phyloP scores from a whole-genome alignment of 1,140 invertebrate species.

The Samia ricini region DNA sequence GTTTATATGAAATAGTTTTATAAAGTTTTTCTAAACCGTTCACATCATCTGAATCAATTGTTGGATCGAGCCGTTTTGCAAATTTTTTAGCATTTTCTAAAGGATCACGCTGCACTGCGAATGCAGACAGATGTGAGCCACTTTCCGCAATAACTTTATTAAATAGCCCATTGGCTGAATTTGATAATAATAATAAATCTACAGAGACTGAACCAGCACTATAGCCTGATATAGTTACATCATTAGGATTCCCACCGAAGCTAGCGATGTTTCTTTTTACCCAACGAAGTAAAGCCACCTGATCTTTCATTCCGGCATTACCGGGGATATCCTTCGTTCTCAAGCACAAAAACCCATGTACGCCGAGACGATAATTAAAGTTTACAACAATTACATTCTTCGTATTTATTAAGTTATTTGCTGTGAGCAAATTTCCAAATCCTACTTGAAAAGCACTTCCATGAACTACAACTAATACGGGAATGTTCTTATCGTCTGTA shows the following conservation, averaged over 20 bases:
- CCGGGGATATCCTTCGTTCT: slow-evolving; percentile 33
- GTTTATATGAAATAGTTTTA: slow-evolving; percentile 3
- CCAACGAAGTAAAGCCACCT: no score
- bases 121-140: slow-evolving; percentile 22
- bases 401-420: no score
- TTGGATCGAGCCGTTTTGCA: slow-evolving; percentile 13
- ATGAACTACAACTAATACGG: no score
- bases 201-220: slow-evolving; percentile 78
- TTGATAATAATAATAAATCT: slow-evolving; percentile 70
- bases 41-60: slow-evolving; percentile 17
- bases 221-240: slow-evolving; percentile 81
- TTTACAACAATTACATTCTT: no score
- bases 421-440: no score
- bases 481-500: no score
- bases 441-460: no score
- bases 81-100: slow-evolving; percentile 20
- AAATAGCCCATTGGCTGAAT: slow-evolving; percentile 54
- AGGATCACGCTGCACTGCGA: slow-evolving; percentile 26
- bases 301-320: slow-evolving; percentile 42
- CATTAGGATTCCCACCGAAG: no score
- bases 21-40: slow-evolving; percentile 27
- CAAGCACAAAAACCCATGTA: no score
- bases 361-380: no score
- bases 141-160: no score
- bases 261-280: slow-evolving; percentile 28